Conservation (phyloP, 2,797 vertebrate species). For the Microctenopoma steveboyesi region DNA sequence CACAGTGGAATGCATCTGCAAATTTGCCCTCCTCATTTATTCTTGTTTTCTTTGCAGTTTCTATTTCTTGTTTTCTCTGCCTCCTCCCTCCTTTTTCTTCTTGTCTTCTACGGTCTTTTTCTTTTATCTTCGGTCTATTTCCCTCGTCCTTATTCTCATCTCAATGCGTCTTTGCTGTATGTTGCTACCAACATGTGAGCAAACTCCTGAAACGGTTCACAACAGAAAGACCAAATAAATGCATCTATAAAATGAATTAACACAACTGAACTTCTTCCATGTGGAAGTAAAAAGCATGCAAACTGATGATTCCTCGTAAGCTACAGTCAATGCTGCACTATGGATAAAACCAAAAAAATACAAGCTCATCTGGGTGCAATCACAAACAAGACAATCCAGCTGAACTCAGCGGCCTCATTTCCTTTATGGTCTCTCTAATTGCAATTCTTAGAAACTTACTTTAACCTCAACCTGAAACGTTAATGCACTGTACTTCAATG, state of each 20-base stretch:
- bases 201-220: constrained; percentile 39
- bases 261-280: background rate
- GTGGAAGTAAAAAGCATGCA: constrained; percentile 2
- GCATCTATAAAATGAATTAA: background rate
- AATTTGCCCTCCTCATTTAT: constrained; percentile 14
- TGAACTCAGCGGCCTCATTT: background rate
- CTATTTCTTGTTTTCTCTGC: background rate
- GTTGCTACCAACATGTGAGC: constrained; percentile 38
- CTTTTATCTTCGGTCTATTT: constrained; percentile 18
- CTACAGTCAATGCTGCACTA: background rate
- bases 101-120: constrained; percentile 19
- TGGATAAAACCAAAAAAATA: background rate
- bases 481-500: too few species aligned
- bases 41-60: background rate
- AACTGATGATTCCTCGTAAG: background rate
- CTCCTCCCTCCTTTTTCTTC: background rate
- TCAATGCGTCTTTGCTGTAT: constrained; percentile 32
- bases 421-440: too few species aligned
- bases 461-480: too few species aligned
- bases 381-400: background rate
- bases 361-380: background rate
- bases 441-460: too few species aligned
- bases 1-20: constrained; percentile 35
- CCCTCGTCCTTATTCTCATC: constrained; percentile 6
- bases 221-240: constrained; percentile 20